Evolutionary conservation across 2,113 vertebrate species (phyloP), one percentile per base, ranked within the genome.

Genomic region (Tupaia tana): DNA sequence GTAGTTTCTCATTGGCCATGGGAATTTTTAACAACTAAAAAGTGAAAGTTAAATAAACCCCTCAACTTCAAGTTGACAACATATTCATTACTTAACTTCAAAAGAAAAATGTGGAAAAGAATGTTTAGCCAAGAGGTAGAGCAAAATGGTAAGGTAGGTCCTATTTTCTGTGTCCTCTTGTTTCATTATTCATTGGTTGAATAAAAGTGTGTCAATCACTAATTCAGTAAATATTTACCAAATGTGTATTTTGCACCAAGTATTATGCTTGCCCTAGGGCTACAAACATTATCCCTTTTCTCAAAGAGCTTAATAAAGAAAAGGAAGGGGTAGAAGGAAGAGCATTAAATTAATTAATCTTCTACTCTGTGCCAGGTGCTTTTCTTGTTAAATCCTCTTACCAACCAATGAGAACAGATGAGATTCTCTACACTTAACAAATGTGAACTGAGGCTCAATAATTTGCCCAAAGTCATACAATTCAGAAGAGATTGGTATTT

Each of bases 171-270:
- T 24, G 43, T 86, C 18, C 16, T 85, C 80, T 59, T 59, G 43
- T 81, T 89, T 86, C 54, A 74, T 66, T 92, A 90, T 78, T 81
- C 43, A 43, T 54, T 89, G 66, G 69, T 29, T 83, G 70, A 82
- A 93, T 77, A 58, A 86, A n/a, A 81, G 66, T 58, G 58, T 70
- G 58, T 34, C 85, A 87, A 61, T 87, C 74, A 82, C 14, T 69
- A 92, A 82, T 14, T 89, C 20, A 52, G 85, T 75, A 94, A 94
- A 91, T 94, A 95, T 69, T 96, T 93, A 95, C 29, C 52, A 43
- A 90, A 90, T 88, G 29, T n/a, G 63, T 92, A 81, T 29, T 92
- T 78, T 92, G 64, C 61, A 96, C n/a, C 52, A 92, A 92, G 58
- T 66, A 77, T 81, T 63, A 74, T 52, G 64, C 52, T 79, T 75